These are phyloP conservation scores for Thecocarcelia acutangulata DNA, from an alignment of 2,888 invertebrate genomes.

Conservation along the genomic window DNA sequence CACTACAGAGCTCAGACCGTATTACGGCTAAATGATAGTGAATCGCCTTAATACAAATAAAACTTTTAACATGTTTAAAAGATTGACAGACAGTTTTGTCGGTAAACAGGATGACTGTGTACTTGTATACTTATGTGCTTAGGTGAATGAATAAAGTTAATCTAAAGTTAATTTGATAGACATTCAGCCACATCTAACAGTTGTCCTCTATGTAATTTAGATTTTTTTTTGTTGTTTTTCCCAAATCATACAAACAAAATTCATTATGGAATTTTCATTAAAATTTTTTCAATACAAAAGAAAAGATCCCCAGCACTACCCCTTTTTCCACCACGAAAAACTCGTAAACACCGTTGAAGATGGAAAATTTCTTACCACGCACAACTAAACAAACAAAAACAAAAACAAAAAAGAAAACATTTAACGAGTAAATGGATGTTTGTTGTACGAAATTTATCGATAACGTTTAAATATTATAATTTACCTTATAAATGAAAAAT, in stretches of 20 bases:
- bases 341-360: not conserved
- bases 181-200: constrained; percentile 73
- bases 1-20: too few relatives aligned
- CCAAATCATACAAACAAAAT: constrained; percentile 56
- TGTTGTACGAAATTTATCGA: constrained; percentile 35
- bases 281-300: constrained; percentile 41
- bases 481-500: constrained; percentile 62
- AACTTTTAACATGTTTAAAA: constrained; percentile 20
- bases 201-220: constrained; percentile 47
- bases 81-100: constrained; percentile 57
- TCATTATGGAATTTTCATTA: constrained; percentile 68
- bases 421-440: constrained; percentile 28
- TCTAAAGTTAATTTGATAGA: constrained; percentile 80
- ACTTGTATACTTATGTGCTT: not conserved
- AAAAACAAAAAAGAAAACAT: not conserved
- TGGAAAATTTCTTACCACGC: too few relatives aligned
- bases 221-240: constrained; percentile 50
- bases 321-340: not conserved
- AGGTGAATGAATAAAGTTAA: constrained; percentile 75
- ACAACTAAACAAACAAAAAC: not conserved
- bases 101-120: constrained; percentile 28
- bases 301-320: constrained; percentile 33
- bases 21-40: not conserved
- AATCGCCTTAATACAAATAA: constrained; percentile 9
- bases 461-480: constrained; percentile 46